A percentile compares a stretch with the other conserved stretches of the same genome.
These are phyloP conservation scores for Noctua janthina DNA, from an alignment of 2,888 invertebrate genomes.

Conservation along the genomic window DNA sequence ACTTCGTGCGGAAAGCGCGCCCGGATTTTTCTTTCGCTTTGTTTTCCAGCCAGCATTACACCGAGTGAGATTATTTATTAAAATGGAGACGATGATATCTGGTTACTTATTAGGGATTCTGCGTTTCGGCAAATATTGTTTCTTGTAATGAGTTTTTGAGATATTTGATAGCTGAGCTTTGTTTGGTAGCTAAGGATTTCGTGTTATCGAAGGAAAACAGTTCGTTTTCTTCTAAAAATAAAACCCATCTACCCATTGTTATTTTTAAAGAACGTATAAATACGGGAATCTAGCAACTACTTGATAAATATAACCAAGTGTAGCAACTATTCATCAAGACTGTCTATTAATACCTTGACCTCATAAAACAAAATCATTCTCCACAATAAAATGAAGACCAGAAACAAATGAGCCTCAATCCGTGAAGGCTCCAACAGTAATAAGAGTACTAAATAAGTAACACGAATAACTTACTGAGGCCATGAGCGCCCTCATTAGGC, in stretches of 20 bases:
- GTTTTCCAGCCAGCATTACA: constrained; percentile 74
- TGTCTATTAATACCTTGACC: constrained; percentile 10
- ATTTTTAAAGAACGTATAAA: neutral
- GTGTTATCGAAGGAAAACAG: constrained; percentile 1
- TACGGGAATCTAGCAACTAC: neutral
- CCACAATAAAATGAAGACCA: constrained; percentile 63
- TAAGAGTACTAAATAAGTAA: constrained; percentile 69
- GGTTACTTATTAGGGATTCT: constrained; percentile 52
- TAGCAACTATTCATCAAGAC: neutral
- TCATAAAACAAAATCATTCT: constrained; percentile 46
- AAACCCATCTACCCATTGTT: neutral
- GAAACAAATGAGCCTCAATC: constrained; percentile 66
- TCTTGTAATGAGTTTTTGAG: constrained; percentile 54
- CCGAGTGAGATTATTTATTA: constrained; percentile 77
- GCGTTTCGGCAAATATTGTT: constrained; percentile 48
- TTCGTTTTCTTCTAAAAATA: neutral
- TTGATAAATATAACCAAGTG: neutral
- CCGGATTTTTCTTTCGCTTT: constrained; percentile 82
- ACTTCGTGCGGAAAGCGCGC: constrained; percentile 82
- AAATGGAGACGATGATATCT: constrained; percentile 64
- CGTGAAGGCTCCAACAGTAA: constrained; percentile 63
- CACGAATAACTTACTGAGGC: constrained; percentile 67
- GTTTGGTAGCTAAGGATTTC: constrained; percentile 14
- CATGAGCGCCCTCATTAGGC: constrained; percentile 73
- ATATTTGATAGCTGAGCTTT: constrained; percentile 39